Evolutionary conservation across 2,888 invertebrate genomes (phyloP).

Genomic region (Troilus luridus): DNA sequence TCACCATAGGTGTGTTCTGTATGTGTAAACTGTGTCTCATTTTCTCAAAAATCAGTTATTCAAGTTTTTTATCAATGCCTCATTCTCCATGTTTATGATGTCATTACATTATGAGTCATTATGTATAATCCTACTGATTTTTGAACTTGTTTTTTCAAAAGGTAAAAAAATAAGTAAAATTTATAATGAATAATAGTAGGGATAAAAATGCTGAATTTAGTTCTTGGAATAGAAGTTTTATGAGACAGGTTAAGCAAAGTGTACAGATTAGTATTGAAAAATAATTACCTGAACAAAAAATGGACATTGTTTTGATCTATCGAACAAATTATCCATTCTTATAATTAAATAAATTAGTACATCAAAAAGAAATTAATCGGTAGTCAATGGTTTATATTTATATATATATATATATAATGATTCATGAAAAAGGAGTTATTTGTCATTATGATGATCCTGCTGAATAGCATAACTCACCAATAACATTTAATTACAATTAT

Average conservation of each 20-base stretch:
- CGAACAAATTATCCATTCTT: neutral
- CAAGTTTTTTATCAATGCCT: constrained; percentile 42
- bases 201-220: neutral
- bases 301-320: neutral
- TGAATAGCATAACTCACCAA: no score
- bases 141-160: neutral
- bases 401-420: no score
- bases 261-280: neutral
- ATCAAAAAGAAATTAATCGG: neutral
- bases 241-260: neutral
- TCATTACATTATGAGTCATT: neutral
- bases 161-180: neutral
- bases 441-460: no score
- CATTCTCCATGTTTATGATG: neutral
- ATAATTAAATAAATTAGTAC: neutral
- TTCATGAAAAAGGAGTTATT: neutral
- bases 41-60: constrained; percentile 12
- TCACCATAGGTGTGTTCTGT: neutral
- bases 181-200: neutral
- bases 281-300: neutral
- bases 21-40: constrained; percentile 11
- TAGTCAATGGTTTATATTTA: neutral
- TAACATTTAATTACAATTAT: neutral
- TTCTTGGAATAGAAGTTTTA: neutral
- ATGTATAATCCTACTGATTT: neutral